These are phyloP conservation scores for Martes martes DNA, from an alignment of 2,113 vertebrate genomes.

Conservation along the genomic window DNA sequence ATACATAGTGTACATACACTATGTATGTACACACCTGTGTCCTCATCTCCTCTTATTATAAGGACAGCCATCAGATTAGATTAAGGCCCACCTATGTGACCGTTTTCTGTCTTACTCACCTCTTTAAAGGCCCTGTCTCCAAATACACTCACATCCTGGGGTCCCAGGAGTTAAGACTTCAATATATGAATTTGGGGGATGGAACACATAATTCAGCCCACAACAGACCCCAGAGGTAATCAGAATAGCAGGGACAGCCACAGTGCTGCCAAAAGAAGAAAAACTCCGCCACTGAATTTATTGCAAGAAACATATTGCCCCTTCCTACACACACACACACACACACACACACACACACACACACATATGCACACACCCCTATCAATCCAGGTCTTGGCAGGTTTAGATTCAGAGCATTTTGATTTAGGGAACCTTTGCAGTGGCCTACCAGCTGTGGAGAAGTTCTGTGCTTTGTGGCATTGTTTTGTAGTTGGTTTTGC, in stretches of 20 bases:
- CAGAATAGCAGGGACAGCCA: background rate
- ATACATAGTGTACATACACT: too few species aligned
- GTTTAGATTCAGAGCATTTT: background rate
- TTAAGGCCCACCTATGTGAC: background rate
- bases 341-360: background rate
- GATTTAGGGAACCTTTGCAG: constrained; percentile 46
- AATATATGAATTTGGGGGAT: background rate
- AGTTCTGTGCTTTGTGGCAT: background rate
- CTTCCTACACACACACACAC: background rate
- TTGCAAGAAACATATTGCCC: background rate
- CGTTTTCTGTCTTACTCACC: background rate
- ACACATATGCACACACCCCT: background rate
- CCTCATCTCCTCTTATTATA: background rate
- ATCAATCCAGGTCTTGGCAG: background rate
- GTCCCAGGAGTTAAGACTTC: background rate
- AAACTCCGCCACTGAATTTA: background rate
- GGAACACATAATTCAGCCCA: background rate
- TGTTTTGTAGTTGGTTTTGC: constrained; percentile 34
- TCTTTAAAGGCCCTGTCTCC: background rate
- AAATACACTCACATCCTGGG: background rate
- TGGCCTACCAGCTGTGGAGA: constrained; percentile 22
- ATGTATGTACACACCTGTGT: background rate
- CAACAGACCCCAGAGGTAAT: background rate
- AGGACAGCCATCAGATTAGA: background rate
- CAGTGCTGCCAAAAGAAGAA: background rate